Percentiles rank a stretch among this genome's conserved stretches.
phyloP scores from a whole-genome alignment of 2,888 invertebrate species.

The Watsonalla binaria region DNA sequence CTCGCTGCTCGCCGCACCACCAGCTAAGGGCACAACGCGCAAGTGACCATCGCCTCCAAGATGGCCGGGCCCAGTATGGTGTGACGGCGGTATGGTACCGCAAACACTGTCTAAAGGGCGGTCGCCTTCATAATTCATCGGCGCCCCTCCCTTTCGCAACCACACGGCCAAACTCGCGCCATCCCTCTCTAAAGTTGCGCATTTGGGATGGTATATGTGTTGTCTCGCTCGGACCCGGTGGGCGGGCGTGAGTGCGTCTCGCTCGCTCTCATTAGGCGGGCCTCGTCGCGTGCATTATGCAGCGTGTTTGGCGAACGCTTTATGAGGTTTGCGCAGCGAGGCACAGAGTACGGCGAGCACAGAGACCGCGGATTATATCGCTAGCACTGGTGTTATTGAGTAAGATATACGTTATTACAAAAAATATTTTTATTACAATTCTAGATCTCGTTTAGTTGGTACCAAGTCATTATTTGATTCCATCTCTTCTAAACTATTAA shows the following conservation, averaged over 20 bases:
- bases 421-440: no score
- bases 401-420: background rate
- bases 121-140: constrained; percentile 68
- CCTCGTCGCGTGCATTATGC: constrained; percentile 61
- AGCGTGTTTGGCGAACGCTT: constrained; percentile 66
- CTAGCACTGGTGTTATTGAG: background rate
- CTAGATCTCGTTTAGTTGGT: no score
- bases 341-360: constrained; percentile 38
- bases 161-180: constrained; percentile 4
- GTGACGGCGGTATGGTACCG: constrained; percentile 67
- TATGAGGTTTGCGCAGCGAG: constrained; percentile 63
- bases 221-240: constrained; percentile 19
- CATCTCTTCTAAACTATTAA: no score
- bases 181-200: constrained; percentile 40
- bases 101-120: constrained; percentile 64
- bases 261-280: constrained; percentile 59
- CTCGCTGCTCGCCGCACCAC: constrained; percentile 26
- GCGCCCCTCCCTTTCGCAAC: constrained; percentile 45
- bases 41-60: constrained; percentile 17
- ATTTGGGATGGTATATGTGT: constrained; percentile 37
- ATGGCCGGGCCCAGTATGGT: constrained; percentile 51
- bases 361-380: constrained; percentile 30
- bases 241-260: constrained; percentile 22
- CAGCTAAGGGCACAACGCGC: constrained; percentile 36
- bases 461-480: no score